A percentile compares a stretch with the other conserved stretches of the same genome.
These are phyloP conservation scores for Amyelois transitella DNA, from an alignment of 1,140 invertebrate genomes.

Conservation along the genomic window DNA sequence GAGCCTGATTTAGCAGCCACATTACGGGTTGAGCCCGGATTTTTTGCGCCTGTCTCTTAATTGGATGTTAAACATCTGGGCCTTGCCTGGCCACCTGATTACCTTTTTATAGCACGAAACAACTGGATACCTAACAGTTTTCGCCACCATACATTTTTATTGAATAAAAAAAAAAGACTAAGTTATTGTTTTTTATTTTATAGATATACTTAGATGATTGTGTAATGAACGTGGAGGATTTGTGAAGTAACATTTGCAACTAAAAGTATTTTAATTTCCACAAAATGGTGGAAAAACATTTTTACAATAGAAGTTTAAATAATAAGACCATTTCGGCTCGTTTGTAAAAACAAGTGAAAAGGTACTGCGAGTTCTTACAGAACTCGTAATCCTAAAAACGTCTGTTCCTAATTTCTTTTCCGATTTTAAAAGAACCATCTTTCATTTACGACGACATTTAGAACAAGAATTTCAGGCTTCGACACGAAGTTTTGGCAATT, in stretches of 20 bases:
- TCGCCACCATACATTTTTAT: too few species aligned
- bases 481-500: slow-evolving; percentile 70
- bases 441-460: slow-evolving; percentile 69
- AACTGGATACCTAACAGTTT: too few species aligned
- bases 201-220: too few species aligned
- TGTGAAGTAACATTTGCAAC: too few species aligned
- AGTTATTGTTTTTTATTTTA: too few species aligned
- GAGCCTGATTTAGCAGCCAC: slow-evolving; percentile 40
- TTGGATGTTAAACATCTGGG: slow-evolving; percentile 9
- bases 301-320: slow-evolving; percentile 3
- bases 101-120: slow-evolving; percentile 7
- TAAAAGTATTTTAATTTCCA: too few species aligned
- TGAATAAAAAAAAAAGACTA: too few species aligned
- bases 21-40: slow-evolving; percentile 9
- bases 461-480: slow-evolving; percentile 66
- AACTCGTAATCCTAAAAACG: slow-evolving; percentile 66
- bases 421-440: slow-evolving; percentile 70
- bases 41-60: slow-evolving; percentile 13
- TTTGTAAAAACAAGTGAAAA: slow-evolving; percentile 31
- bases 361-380: slow-evolving; percentile 40
- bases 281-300: too few species aligned
- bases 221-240: too few species aligned
- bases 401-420: slow-evolving; percentile 70
- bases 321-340: not conserved
- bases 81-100: slow-evolving; percentile 1